Base-by-base conservation (phyloP, 2,888 invertebrate species). In the Brenthis daphne region DNA sequence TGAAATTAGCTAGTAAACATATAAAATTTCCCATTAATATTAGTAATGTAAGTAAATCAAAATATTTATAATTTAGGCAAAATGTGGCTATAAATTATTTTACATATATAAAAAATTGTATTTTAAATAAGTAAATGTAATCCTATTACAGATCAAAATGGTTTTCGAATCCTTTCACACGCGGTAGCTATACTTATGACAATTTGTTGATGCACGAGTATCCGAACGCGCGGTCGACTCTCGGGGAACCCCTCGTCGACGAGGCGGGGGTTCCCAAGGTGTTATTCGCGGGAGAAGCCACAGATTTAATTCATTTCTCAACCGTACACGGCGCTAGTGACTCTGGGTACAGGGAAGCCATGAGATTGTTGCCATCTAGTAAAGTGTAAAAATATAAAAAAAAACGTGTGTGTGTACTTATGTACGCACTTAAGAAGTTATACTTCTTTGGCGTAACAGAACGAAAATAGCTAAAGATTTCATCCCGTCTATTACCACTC, bases 251-350 rank as follows among this genome's bases (percentile, higher is more conserved):
- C 0, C 80, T 96, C 2, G 69, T 79, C 0, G 89, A 93, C 77
- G 77, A 80, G 6, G 80, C 84, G 50, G 91, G 90, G 0, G 84
- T 80, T 20, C 93, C 93, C 24, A 81, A 90, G 0, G 82, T 95
- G 0, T 79, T 94, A 13, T 95, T 95, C 84, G 94, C 94, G 0
- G 95, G 95, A 0, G 95, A 95, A 77, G 95, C 94, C 0, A 94
- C 94, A 0, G 77, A 88, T 1, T 47, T 55, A 0, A 90, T 87
- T 29, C 95, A 93, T 78, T 96, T 94, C 82, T 95, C 95, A 0
- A 96, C 96, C 0, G 96, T 96, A 0, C 96, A 96, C 77, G 96
- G 96, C 0, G 96, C 96, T 0, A 85, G 94, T 0, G 95, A 95
- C 74, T 92, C 94, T 0, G 96, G 96, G 0, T 91, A 91, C 77